Evolutionary conservation across 2,888 invertebrate genomes (phyloP).

Genomic region (Leptopterna dolabrata): DNA sequence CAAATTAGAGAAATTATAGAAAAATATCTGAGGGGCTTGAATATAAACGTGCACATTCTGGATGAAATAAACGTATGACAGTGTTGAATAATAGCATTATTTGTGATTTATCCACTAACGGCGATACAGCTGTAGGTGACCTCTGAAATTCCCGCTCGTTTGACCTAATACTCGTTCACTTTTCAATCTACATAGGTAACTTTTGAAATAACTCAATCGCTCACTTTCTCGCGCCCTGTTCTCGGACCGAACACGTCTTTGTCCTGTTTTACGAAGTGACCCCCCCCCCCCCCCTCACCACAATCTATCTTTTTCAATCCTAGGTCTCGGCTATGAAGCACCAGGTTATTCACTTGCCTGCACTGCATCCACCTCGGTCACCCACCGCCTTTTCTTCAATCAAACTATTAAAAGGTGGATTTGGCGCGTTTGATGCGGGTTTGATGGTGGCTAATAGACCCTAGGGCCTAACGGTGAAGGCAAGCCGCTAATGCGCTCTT

Average conservation of each 20-base stretch:
- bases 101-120: background rate
- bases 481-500: constrained; percentile 40
- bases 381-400: constrained; percentile 33
- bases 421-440: constrained; percentile 46
- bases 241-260: background rate
- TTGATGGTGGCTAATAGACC: constrained; percentile 50
- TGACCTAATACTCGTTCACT: background rate
- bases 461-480: constrained; percentile 11
- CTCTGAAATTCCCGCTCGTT: background rate
- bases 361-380: background rate
- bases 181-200: background rate
- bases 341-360: constrained; percentile 36
- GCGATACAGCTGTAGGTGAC: background rate
- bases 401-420: constrained; percentile 46
- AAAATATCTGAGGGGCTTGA: too few species aligned
- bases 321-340: background rate
- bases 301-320: background rate
- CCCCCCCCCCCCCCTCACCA: too few species aligned
- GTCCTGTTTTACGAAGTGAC: background rate
- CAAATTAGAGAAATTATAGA: too few species aligned
- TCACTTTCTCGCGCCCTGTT: background rate
- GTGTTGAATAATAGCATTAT: too few species aligned
- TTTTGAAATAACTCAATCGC: background rate
- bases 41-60: too few species aligned
- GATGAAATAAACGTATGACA: too few species aligned